Base-by-base conservation (phyloP, 2,797 vertebrate genomes). In the Enteromius fasciolatus region DNA sequence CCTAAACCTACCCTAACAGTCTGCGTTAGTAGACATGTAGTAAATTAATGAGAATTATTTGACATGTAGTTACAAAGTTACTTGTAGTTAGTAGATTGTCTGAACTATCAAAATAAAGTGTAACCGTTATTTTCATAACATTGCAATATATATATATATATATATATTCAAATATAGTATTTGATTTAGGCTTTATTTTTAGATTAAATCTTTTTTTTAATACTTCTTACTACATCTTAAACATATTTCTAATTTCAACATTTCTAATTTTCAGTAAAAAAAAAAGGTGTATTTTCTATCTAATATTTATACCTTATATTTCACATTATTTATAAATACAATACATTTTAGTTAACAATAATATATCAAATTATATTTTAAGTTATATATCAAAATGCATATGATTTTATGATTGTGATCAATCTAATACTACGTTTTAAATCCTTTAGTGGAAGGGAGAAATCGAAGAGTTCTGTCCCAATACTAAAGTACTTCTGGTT, bases 401-500 rank as follows among this genome's bases (percentile, higher is more conserved):
- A 44, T 44, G n/a, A 44, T 69, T 70, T 63, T 11, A n/a, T 70
- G 17, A 59, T 6, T 36, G 28, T 39, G 15, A 1, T 44, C 17
- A 23, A 25, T 72, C 20, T 81, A 63, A 81, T 25, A 36, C 15
- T 28, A 46, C 54, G 20, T 33, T 77, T 23, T 41, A 78, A 66
- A 4, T n/a, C 12, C 50, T 81, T 12, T 81, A 92, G 90, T 91
- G 90, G 90, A 91, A 90, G 73, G 88, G 80, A 87, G 97, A 97
- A 85, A 96, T 97, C 87, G 96, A 96, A 83, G 96, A 97, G 85
- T 97, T 97, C 67, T 97, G 96, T 80, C 96, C 96, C 1, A 97
- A 96, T 87, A 97, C 96, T 82, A 97, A 97, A 91, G 95, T 97
- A 92, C 92, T 97, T 0, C 86, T 97, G 89, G 96, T 97, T 15